phyloP scores from a whole-genome alignment of 1,140 invertebrate genomes.

The Drusus annulatus region DNA sequence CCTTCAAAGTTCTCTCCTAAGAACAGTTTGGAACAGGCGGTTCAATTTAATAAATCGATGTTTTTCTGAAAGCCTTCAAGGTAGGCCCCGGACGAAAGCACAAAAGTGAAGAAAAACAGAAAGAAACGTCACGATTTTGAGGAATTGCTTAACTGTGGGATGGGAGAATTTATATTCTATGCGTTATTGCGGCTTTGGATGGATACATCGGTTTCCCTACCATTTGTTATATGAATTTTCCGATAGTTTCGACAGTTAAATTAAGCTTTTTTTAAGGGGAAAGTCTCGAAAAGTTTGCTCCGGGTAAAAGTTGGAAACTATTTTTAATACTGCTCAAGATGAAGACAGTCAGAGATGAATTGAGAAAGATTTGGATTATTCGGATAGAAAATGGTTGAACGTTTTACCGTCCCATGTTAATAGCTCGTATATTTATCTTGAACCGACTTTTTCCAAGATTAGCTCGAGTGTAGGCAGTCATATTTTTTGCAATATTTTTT shows the following conservation, averaged over 20 bases:
- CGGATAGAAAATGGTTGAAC: no score
- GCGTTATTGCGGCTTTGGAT: constrained; percentile 6
- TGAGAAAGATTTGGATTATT: neutral
- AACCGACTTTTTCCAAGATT: no score
- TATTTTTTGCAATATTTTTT: no score
- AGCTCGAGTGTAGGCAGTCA: no score
- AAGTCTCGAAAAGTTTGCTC: constrained; percentile 29
- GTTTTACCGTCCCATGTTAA: no score
- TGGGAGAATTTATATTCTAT: constrained; percentile 16
- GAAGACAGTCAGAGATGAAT: constrained; percentile 3
- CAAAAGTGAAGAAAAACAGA: constrained; percentile 9
- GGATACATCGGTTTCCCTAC: constrained; percentile 14
- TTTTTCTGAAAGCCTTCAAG: neutral
- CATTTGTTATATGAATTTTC: constrained; percentile 48
- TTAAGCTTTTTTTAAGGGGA: constrained; percentile 44
- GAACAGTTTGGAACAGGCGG: neutral
- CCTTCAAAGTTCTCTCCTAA: neutral
- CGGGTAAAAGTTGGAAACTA: neutral
- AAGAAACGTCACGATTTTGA: constrained; percentile 31
- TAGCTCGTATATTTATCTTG: no score
- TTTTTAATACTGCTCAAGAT: neutral
- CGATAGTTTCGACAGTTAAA: constrained; percentile 53
- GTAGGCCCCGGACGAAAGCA: neutral
- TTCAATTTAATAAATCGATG: neutral
- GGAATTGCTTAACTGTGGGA: constrained; percentile 11